A percentile compares a stretch with the other conserved stretches of the same genome.
phyloP scores from a whole-genome alignment of 2,888 invertebrate species.

The Ryuthela nishihirai region DNA sequence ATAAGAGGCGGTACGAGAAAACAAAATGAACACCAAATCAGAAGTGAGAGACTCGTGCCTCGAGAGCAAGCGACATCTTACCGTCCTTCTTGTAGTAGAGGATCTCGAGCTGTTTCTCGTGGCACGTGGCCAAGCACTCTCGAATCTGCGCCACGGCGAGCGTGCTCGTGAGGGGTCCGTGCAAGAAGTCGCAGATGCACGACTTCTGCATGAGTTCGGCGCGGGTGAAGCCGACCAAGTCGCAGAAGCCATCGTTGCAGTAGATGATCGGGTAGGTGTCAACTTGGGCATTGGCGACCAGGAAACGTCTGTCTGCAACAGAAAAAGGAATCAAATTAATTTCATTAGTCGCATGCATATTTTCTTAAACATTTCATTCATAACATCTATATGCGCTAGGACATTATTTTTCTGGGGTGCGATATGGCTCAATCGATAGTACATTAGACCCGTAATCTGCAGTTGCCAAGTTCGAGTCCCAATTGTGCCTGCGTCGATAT shows the following conservation, averaged over 20 bases:
- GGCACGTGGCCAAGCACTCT: constrained; percentile 66
- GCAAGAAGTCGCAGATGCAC: constrained; percentile 72
- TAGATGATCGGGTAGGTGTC: constrained; percentile 69
- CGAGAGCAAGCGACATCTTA: constrained; percentile 52
- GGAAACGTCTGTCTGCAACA: constrained; percentile 69
- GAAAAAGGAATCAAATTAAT: constrained; percentile 23
- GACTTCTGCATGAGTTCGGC: constrained; percentile 78
- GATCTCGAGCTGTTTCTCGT: constrained; percentile 74
- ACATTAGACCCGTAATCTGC: too few species aligned
- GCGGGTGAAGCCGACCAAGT: constrained; percentile 68
- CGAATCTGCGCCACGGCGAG: constrained; percentile 66
- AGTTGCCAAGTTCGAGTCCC: too few species aligned
- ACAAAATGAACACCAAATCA: too few species aligned
- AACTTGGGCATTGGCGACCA: constrained; percentile 73
- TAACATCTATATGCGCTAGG: too few species aligned
- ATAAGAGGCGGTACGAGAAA: too few species aligned
- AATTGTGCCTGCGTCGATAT: too few species aligned
- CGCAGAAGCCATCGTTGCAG: constrained; percentile 78
- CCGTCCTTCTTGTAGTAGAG: constrained; percentile 77
- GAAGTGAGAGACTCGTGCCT: too few species aligned
- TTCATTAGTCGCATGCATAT: too few species aligned
- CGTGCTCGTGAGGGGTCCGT: constrained; percentile 71
- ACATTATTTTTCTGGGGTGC: too few species aligned
- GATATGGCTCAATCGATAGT: too few species aligned
- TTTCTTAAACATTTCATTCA: too few species aligned